Conservation (phyloP, 2,888 invertebrate species). For the Acleris holmiana region DNA sequence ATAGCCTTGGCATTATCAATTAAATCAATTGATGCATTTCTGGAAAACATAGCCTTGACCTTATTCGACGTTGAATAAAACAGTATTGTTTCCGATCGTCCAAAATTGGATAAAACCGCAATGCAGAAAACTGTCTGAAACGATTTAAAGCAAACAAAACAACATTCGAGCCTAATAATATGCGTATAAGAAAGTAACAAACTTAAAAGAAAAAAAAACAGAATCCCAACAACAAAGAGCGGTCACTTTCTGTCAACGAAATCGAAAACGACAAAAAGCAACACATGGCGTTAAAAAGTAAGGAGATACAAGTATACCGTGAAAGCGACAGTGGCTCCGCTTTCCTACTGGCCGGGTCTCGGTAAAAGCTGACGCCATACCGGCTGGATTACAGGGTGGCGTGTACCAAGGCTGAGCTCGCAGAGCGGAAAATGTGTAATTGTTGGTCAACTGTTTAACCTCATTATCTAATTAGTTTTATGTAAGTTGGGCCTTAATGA, state of each 20-base stretch:
- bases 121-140: too few species aligned
- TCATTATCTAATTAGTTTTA: constrained; percentile 1
- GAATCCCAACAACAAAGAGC: neutral
- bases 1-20: too few species aligned
- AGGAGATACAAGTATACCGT: constrained; percentile 40
- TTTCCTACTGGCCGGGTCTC: constrained; percentile 56
- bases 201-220: neutral
- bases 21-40: too few species aligned
- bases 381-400: constrained; percentile 43
- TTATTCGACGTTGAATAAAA: too few species aligned
- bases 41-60: too few species aligned
- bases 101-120: too few species aligned
- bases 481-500: too few species aligned
- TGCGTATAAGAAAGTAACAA: neutral
- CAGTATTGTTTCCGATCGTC: too few species aligned
- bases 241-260: constrained; percentile 25
- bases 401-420: constrained; percentile 57
- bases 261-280: constrained; percentile 27
- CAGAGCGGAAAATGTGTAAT: constrained; percentile 49
- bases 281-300: constrained; percentile 25
- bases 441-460: constrained; percentile 39
- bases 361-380: constrained; percentile 60
- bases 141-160: neutral
- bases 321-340: constrained; percentile 68
- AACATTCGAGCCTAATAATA: neutral